Evolutionary conservation across 30 jellyfish, hydroid and myxozoan genomes (phyloP).

Genomic region (Euphysa ruthae): DNA sequence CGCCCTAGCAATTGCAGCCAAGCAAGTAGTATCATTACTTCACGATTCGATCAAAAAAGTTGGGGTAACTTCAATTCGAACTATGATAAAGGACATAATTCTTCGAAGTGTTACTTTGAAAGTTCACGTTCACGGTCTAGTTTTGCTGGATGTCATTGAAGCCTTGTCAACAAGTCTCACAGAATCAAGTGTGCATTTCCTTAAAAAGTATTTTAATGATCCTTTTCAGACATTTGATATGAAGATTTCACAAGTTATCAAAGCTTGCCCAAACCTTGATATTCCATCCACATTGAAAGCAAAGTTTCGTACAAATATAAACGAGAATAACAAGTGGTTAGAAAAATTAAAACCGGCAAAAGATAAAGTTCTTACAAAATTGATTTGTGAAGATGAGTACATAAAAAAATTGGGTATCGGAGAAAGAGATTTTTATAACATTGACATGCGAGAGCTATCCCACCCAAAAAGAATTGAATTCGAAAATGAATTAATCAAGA

Average conservation of each 20-base stretch:
- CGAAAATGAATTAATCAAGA: not conserved
- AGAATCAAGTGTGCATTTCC: not conserved
- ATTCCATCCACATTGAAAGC: not conserved
- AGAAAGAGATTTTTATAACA: not conserved
- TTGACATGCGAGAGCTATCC: not conserved
- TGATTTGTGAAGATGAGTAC: not conserved
- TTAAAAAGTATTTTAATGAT: not conserved
- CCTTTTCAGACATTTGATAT: not conserved
- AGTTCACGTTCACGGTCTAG: slow-evolving; percentile 2
- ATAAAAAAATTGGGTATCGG: not conserved
- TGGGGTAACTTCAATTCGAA: not conserved
- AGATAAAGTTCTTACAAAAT: not conserved
- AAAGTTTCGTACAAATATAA: not conserved
- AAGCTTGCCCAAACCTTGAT: not conserved
- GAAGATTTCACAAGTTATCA: not conserved
- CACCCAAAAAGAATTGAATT: not conserved
- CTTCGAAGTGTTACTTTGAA: not conserved
- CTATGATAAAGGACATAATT: not conserved
- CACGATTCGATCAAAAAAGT: not conserved
- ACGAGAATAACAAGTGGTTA: not conserved
- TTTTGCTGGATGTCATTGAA: slow-evolving; percentile 4
- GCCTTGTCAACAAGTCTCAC: not conserved
- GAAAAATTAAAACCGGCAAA: not conserved
- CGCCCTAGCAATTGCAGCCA: not conserved
- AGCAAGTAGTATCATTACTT: not conserved